Evolutionary conservation across 2,888 invertebrate genomes (phyloP).

Genomic region (Orthosia cruda): DNA sequence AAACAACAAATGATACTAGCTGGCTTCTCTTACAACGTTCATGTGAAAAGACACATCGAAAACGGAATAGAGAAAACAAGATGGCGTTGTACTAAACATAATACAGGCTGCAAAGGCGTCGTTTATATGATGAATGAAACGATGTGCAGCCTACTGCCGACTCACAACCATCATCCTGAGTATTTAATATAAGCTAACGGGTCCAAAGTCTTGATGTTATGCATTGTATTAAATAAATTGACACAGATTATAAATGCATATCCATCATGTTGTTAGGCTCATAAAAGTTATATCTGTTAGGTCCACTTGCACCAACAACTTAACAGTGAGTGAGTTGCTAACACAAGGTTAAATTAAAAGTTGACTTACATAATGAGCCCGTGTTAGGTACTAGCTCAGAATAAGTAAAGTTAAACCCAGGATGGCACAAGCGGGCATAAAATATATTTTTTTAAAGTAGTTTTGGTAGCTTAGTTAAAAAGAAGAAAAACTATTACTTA

Average conservation of each 20-base stretch:
- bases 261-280: background rate
- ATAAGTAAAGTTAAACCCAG: no score
- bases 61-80: conserved; percentile 49
- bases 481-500: background rate
- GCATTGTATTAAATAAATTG: background rate
- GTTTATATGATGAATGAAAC: conserved; percentile 38
- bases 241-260: background rate
- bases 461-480: background rate
- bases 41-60: conserved; percentile 13
- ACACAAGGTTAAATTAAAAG: no score
- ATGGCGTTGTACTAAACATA: conserved; percentile 61
- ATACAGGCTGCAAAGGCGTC: conserved; percentile 45
- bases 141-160: conserved; percentile 9
- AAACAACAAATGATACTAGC: conserved; percentile 42
- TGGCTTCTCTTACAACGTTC: conserved; percentile 57
- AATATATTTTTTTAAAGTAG: background rate
- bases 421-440: no score
- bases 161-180: conserved; percentile 52
- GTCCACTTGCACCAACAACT: no score
- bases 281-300: background rate
- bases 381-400: no score
- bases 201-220: background rate
- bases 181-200: background rate
- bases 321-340: no score
- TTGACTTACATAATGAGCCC: no score